A percentile compares a stretch with the other conserved stretches of the same genome.
These are phyloP conservation scores for Drosophila truncata DNA, from an alignment of 1,140 invertebrate genomes.

Conservation along the genomic window DNA sequence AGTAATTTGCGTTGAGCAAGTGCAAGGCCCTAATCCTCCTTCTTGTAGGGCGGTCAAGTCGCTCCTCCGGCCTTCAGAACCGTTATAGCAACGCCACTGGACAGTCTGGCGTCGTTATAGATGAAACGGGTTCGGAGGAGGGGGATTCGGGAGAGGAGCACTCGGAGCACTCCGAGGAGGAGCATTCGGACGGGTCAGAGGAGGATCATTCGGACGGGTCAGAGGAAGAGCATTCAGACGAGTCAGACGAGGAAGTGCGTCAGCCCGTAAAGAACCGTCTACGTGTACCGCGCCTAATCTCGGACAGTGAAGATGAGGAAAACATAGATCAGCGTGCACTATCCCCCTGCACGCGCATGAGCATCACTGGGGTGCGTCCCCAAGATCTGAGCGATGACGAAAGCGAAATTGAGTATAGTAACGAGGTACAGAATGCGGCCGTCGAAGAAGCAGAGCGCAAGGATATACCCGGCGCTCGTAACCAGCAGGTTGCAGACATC, in stretches of 20 bases:
- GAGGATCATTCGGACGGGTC: neutral
- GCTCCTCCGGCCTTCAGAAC: conserved; percentile 14
- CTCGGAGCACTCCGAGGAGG: neutral
- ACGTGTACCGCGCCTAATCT: conserved; percentile 8
- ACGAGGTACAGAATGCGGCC: conserved; percentile 20
- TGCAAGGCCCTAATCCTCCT: neutral
- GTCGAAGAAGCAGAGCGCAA: conserved; percentile 8
- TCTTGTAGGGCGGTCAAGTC: conserved; percentile 38
- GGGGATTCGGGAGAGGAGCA: neutral
- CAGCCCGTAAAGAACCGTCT: neutral
- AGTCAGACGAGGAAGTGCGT: conserved; percentile 21
- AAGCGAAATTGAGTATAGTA: conserved; percentile 77
- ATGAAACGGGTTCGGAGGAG: conserved; percentile 32
- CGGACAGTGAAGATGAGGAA: conserved; percentile 70
- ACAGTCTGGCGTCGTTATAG: conserved; percentile 43
- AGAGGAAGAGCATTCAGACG: conserved; percentile 7
- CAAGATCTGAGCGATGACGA: conserved; percentile 64
- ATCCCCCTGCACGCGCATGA: conserved; percentile 79
- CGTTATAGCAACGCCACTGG: conserved; percentile 13
- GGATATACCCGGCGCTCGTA: neutral
- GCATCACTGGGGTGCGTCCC: conserved; percentile 77
- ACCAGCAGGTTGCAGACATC: conserved; percentile 2
- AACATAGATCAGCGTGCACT: conserved; percentile 65
- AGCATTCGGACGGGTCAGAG: neutral
- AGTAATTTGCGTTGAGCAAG: no score